A percentile compares a stretch with the other conserved stretches of the same genome.
Evolutionary conservation across 2,113 vertebrate genomes (phyloP).

Genomic region (Petroica traversi): DNA sequence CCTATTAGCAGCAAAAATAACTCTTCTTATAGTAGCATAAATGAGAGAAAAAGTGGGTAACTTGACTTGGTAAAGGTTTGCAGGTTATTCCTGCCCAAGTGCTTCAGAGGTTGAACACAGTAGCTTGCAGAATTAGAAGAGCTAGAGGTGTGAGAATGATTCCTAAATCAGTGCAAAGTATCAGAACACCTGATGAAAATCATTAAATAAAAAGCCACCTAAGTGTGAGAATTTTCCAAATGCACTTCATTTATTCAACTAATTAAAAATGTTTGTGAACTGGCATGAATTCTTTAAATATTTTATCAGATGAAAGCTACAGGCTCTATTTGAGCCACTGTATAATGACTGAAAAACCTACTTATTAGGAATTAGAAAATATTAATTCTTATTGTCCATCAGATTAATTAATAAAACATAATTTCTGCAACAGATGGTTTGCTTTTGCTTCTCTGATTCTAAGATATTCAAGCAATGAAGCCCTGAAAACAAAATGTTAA

Average conservation of each 20-base stretch:
- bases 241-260: neutral
- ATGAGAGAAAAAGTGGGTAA: neutral
- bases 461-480: neutral
- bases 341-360: slow-evolving; percentile 47
- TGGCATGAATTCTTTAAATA: slow-evolving; percentile 34
- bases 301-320: slow-evolving; percentile 27
- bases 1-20: neutral
- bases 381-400: neutral
- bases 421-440: neutral
- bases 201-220: neutral
- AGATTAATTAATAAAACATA: slow-evolving; percentile 1
- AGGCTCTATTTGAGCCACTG: neutral
- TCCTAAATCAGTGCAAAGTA: neutral
- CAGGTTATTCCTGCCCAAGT: neutral
- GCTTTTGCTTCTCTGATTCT: neutral
- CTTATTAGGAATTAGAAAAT: slow-evolving; percentile 9
- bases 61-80: neutral
- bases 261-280: slow-evolving; percentile 42
- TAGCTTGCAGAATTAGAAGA: neutral
- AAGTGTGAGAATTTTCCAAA: neutral
- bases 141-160: neutral
- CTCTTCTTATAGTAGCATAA: neutral
- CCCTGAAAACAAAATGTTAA: neutral
- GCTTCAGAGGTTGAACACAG: neutral
- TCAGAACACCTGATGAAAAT: neutral